A percentile compares a stretch with the other conserved stretches of the same genome.
These are phyloP conservation scores for Plusia festucae DNA, from an alignment of 2,888 invertebrate genomes.

Conservation along the genomic window DNA sequence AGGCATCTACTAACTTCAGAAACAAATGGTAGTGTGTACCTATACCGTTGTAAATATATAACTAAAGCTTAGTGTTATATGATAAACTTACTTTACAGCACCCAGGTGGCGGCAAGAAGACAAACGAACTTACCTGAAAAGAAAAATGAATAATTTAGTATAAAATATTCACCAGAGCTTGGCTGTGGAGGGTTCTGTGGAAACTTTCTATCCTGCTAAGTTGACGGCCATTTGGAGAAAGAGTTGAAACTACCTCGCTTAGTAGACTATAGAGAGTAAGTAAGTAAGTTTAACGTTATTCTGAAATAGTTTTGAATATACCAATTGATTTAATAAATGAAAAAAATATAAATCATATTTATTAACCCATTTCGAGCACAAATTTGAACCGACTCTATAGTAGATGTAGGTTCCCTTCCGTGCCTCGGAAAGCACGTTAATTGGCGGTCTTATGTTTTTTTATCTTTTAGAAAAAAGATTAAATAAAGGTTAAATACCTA, in stretches of 20 bases:
- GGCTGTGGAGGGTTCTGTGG: not conserved
- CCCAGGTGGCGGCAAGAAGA: not conserved
- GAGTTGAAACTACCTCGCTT: not conserved
- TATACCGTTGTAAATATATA: not conserved
- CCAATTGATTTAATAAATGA: no score
- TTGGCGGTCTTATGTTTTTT: no score
- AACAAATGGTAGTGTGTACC: no score
- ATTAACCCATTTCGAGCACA: no score
- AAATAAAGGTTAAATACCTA: no score
- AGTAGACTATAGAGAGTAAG: not conserved
- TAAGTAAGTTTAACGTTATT: not conserved
- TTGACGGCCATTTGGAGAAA: not conserved
- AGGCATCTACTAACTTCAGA: no score
- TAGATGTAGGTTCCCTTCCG: no score
- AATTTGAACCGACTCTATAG: no score
- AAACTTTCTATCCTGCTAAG: not conserved
- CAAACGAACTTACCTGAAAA: conserved; percentile 49
- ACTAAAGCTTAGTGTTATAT: not conserved
- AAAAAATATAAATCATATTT: no score
- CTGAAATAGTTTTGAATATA: no score
- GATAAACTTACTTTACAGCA: conserved; percentile 30
- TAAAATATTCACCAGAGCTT: not conserved
- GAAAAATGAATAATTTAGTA: conserved; percentile 8
- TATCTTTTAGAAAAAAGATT: no score
- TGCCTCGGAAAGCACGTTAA: no score